Evolutionary conservation across 2,113 vertebrate genomes (phyloP), one percentile per base, ranked within the genome.

Genomic region (Eira barbara): DNA sequence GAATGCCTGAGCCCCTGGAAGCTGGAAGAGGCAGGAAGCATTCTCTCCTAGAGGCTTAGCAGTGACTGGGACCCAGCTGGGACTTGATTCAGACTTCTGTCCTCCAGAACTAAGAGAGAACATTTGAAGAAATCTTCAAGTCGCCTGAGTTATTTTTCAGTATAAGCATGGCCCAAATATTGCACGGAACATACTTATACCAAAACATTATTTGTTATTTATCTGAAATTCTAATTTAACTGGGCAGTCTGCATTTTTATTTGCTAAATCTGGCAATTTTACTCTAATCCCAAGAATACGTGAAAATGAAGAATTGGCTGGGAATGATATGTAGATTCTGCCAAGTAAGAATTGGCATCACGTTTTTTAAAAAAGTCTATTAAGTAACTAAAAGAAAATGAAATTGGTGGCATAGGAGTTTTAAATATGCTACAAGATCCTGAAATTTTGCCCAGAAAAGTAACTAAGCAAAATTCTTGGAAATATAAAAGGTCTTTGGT

Each of bases 381-480:
- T 61, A 83, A 93, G 25, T 39, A 89, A 89, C 61, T 39, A 49
- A 91, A 76, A 61, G 45, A 87, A 92, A 95, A 63, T 76, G 65
- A 69, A 94, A 67, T 29, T 90, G n/a, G n/a, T 65, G 8, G 78
- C 29, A 92, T 10, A 52, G 45, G 78, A 86, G 47, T 93, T 88
- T 91, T 61, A 94, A 91, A 69, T 36, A 71, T 49, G 73, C n/a
- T 87, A 39, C 25, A 87, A 92, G 80, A 59, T 94, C 45, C 25
- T 93, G 65, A 97, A 88, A 52, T 47, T 93, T 59, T 93, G 23
- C 52, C 67, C 61, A 79, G 74, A 76, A 88, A 87, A 85, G 42
- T 81, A 95, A 90, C 49, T 79, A 76, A 61, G 29, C 7, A 69
- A 89, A 94, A 65, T 89, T 52, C 78, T 95, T 82, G 27, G 47